Evolutionary conservation across 2,113 vertebrate genomes (phyloP), one percentile per base, ranked within the genome.

Genomic region (Atherinomorus stipes): DNA sequence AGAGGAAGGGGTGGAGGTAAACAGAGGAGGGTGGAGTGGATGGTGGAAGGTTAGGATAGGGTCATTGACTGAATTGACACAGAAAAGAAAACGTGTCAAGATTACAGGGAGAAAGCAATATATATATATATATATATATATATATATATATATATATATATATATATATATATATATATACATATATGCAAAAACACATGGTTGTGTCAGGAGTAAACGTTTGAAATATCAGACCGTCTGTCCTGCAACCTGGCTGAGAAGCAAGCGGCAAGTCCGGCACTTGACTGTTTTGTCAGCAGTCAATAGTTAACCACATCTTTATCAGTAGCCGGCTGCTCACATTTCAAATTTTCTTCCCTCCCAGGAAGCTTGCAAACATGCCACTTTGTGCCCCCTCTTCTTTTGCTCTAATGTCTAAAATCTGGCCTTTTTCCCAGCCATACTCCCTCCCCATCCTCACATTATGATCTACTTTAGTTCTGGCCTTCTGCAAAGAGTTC

Each of bases 251-350:
- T 45, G 50, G 49, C 9, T 34, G 28, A 45, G 42, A 25, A 81
- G 9, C 60, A 71, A 52, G 64, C 69, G 50, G 61, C 31, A n/a
- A 44, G 40, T 62, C 51, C 49, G 45, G 42, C 42, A 61, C 5
- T 11, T 77, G 84, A 85, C 85, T 79, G 69, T 37, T 40, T 37
- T 49, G 7, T 68, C 16, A 31, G 42, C 8, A 65, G 81, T 87
- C 71, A 92, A 86, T 89, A 75, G 52, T 86, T 89, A 92, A 90
- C 83, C 63, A 52, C 53, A 63, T 13, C 74, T 80, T 72, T 86
- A 80, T 87, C 86, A 78, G 45, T 52, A 66, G 63, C 70, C 72
- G 73, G 64, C 64, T 58, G 52, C n/a, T 71, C 44, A 50, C 64
- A 8, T 1, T 26, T 50, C 50, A 74, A 49, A 63, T 42, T 26